phyloP scores from a whole-genome alignment of 2,888 invertebrate genomes.

The Geophilus truncorum region DNA sequence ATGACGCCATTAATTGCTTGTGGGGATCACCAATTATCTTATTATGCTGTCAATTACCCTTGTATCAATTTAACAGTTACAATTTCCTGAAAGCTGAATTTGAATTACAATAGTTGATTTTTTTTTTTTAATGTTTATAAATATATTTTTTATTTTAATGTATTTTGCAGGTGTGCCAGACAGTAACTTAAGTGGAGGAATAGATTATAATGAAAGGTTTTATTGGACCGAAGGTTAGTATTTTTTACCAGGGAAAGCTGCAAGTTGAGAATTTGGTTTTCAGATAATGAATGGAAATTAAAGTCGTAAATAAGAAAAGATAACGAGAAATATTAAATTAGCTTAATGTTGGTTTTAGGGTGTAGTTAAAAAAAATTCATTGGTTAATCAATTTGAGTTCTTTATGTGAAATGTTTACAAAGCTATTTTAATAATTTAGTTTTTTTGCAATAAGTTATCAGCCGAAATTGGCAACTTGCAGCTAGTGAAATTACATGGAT shows the following conservation, averaged over 20 bases:
- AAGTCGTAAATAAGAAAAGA: too few relatives aligned
- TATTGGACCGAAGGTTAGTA: slow-evolving; percentile 65
- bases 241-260: background rate
- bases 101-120: background rate
- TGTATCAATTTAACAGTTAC: background rate
- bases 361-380: too few relatives aligned
- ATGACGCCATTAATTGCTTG: background rate
- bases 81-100: background rate
- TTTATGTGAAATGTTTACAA: too few relatives aligned
- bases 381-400: too few relatives aligned
- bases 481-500: too few relatives aligned
- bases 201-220: slow-evolving; percentile 94
- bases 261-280: background rate
- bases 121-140: too few relatives aligned
- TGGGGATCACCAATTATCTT: background rate
- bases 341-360: too few relatives aligned
- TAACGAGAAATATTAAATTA: too few relatives aligned
- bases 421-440: too few relatives aligned
- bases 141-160: too few relatives aligned
- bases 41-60: background rate
- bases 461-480: too few relatives aligned
- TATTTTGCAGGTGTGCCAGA: slow-evolving; percentile 51
- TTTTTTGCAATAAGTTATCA: too few relatives aligned
- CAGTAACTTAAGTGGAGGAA: slow-evolving; percentile 56
- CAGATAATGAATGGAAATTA: background rate